Conservation (phyloP, 2,888 invertebrate genomes). For the Eupithecia insigniata region DNA sequence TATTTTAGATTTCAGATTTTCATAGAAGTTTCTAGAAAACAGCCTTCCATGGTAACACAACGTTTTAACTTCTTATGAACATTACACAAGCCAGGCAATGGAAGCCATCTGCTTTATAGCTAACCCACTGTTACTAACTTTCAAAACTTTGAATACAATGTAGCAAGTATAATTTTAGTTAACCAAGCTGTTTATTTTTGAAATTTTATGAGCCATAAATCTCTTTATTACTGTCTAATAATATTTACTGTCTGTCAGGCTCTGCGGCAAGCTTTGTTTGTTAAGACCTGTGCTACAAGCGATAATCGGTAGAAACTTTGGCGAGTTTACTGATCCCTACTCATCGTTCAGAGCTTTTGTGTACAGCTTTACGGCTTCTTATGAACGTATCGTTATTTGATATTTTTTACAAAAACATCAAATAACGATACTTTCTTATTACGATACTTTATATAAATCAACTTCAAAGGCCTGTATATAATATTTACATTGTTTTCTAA, state of each 20-base stretch:
- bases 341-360: not conserved
- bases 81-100: not conserved
- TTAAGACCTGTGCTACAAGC: not conserved
- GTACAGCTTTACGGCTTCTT: no score
- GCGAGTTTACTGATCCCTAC: not conserved
- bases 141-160: slow-evolving; percentile 19
- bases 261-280: slow-evolving; percentile 9
- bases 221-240: slow-evolving; percentile 9
- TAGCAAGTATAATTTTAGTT: not conserved
- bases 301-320: not conserved
- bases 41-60: not conserved
- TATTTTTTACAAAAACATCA: no score
- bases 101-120: not conserved
- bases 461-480: no score
- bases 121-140: slow-evolving; percentile 8
- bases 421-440: no score
- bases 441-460: no score
- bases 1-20: not conserved
- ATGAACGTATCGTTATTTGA: not conserved
- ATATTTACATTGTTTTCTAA: no score
- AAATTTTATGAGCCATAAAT: slow-evolving; percentile 27
- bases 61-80: not conserved
- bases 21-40: not conserved
- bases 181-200: slow-evolving; percentile 18
- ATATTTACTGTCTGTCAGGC: slow-evolving; percentile 4